phyloP scores from a whole-genome alignment of 2,888 invertebrate species.

The Diadegma fenestrale region DNA sequence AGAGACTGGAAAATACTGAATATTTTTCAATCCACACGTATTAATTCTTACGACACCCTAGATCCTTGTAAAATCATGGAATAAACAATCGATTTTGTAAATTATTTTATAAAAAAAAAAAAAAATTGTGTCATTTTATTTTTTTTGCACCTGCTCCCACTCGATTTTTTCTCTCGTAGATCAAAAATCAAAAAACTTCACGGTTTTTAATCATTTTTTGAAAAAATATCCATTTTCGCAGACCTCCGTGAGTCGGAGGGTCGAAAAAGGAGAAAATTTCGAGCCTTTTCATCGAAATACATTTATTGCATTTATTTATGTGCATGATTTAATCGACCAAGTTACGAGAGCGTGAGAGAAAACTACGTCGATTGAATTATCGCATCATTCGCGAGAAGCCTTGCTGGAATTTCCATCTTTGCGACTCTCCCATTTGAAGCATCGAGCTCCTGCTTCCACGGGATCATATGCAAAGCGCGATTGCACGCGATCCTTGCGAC shows the following conservation, averaged over 20 bases:
- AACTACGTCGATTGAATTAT: slow-evolving; percentile 16
- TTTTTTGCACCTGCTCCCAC: background rate
- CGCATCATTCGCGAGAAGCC: slow-evolving; percentile 17
- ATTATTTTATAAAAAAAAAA: slow-evolving; percentile 77
- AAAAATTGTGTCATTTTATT: slow-evolving; percentile 6
- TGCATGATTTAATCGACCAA: background rate
- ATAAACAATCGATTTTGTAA: slow-evolving; percentile 81
- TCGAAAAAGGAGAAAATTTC: background rate
- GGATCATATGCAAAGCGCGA: slow-evolving; percentile 12
- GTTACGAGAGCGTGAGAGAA: slow-evolving; percentile 14
- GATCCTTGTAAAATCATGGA: slow-evolving; percentile 74
- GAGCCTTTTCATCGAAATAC: background rate
- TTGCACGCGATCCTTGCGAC: slow-evolving; percentile 47
- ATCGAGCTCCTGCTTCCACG: background rate
- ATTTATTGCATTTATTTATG: slow-evolving; percentile 3
- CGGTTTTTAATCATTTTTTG: background rate
- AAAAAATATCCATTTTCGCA: background rate
- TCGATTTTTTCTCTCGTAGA: background rate
- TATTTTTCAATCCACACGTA: slow-evolving; percentile 65
- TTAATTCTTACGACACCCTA: slow-evolving; percentile 71
- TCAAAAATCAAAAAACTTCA: background rate
- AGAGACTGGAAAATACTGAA: slow-evolving; percentile 76
- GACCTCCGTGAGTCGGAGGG: background rate
- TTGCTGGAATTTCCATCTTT: slow-evolving; percentile 26
- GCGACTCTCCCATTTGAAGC: slow-evolving; percentile 30